These are phyloP conservation scores for Diphyllodes magnificus DNA, from an alignment of 2,113 vertebrate species.

Conservation along the genomic window DNA sequence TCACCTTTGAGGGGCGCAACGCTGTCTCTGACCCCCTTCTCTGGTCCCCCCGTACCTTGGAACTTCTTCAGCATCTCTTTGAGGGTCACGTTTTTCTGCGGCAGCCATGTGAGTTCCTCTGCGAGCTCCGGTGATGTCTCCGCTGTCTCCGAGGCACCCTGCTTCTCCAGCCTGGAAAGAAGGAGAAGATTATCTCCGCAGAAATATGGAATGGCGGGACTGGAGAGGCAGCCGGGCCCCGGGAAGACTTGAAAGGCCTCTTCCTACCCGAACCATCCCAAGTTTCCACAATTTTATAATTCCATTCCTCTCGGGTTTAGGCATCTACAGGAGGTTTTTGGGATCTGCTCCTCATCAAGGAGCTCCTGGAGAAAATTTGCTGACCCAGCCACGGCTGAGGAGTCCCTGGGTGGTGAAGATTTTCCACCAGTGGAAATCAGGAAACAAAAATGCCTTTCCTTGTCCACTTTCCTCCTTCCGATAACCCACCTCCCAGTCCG, in stretches of 20 bases:
- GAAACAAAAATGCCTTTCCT: neutral
- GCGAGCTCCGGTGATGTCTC: neutral
- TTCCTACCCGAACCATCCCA: neutral
- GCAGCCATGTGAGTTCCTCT: neutral
- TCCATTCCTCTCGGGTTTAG: neutral
- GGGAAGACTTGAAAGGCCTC: neutral
- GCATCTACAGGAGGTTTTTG: neutral
- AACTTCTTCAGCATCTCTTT: neutral
- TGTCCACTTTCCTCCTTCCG: neutral
- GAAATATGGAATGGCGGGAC: accelerated
- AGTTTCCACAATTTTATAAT: accelerated
- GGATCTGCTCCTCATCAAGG: neutral
- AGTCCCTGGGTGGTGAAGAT: neutral
- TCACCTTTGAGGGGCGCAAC: neutral
- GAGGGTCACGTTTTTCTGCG: neutral
- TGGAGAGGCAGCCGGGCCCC: neutral
- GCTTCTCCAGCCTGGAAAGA: neutral
- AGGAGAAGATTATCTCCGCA: neutral
- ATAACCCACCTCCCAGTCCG: accelerated
- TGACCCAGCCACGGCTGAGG: neutral
- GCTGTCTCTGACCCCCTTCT: accelerated
- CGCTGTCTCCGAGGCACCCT: accelerated
- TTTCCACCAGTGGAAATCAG: neutral
- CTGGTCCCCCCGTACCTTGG: neutral
- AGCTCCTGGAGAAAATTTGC: neutral